phyloP scores from a whole-genome alignment of 2,888 invertebrate genomes.

The Onchidella celtica region DNA sequence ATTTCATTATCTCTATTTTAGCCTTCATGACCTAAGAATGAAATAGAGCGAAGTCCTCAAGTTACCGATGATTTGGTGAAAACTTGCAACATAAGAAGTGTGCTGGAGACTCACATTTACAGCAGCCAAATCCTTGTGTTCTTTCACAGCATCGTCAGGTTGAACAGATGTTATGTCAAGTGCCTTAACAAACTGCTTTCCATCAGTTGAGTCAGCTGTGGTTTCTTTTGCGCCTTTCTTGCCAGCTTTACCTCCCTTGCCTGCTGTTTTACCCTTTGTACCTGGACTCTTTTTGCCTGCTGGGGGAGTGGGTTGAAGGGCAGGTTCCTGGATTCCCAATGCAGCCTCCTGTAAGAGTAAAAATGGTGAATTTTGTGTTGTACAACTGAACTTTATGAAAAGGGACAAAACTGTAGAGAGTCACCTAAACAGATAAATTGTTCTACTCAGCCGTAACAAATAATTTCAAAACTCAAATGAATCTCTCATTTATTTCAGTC shows the following conservation, averaged over 20 bases:
- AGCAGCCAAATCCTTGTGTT: not conserved
- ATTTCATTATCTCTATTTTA: too few species aligned
- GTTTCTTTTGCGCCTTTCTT: not conserved
- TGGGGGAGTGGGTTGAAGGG: not conserved
- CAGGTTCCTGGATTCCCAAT: not conserved
- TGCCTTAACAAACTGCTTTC: conserved; percentile 45
- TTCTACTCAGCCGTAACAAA: too few species aligned
- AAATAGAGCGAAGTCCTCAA: too few species aligned
- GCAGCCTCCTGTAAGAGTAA: not conserved
- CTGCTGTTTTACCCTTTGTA: not conserved
- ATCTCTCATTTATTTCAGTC: too few species aligned
- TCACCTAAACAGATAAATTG: too few species aligned
- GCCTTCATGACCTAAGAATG: too few species aligned
- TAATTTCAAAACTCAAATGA: too few species aligned
- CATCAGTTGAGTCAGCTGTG: not conserved
- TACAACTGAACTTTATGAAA: too few species aligned
- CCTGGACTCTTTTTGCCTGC: not conserved
- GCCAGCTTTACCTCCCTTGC: not conserved
- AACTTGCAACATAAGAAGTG: too few species aligned
- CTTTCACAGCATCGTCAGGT: conserved; percentile 30
- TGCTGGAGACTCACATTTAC: not conserved
- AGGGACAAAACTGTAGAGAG: too few species aligned
- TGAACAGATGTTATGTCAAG: conserved; percentile 50
- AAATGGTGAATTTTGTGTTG: not conserved
- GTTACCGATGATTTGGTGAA: too few species aligned